Base-by-base conservation (phyloP, 2,113 vertebrate species). In the Physeter macrocephalus region DNA sequence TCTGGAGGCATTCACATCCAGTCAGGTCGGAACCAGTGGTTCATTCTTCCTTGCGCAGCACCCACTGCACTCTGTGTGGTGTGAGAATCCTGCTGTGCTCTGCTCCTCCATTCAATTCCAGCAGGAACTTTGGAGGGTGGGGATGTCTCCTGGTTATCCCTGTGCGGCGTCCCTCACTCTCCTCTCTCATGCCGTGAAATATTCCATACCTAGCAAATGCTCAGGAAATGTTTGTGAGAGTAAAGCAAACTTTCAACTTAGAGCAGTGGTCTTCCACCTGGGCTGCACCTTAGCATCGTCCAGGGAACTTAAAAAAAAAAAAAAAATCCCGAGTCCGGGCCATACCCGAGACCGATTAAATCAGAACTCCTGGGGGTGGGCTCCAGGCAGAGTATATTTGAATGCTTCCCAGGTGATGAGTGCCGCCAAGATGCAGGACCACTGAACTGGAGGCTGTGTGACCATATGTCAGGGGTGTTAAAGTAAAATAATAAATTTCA, bases 11-110 rank as follows among this genome's bases (percentile, higher is more conserved):
- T 15, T 67, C 52, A 31, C 31, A 64, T 36, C 54, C 2, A 21
- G 31, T 46, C 52, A 36, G 2, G 4, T n/a, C 0, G 27, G 64
- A 75, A 36, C 4, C 20, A 11, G 9, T 0, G 0, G n/a, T n/a
- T 2, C 20, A 20, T 8, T 3, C 66, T 67, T 61, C 66, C 71
- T 39, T 11, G 72, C 83, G 5, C 0, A 12, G 3, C 6, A 6
- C 21, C 1, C 10, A 21, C 39, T 11, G 34, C 12, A 23, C 52
- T 54, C n/a, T 34, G 11, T 27, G 27, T 49, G 46, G 14, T 20
- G 5, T 52, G 78, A 39, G 83, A 49, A 31, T 29, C 41, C 83
- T 43, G 25, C 0, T 67, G 52, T 41, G 27, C 27, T 52, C 61
- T 52, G n/a, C 43, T 64, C 17, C 59, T 69, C n/a, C 1, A 1